These are phyloP conservation scores for Drosophila eugracilis DNA, from an alignment of 1,140 invertebrate genomes.

Conservation along the genomic window DNA sequence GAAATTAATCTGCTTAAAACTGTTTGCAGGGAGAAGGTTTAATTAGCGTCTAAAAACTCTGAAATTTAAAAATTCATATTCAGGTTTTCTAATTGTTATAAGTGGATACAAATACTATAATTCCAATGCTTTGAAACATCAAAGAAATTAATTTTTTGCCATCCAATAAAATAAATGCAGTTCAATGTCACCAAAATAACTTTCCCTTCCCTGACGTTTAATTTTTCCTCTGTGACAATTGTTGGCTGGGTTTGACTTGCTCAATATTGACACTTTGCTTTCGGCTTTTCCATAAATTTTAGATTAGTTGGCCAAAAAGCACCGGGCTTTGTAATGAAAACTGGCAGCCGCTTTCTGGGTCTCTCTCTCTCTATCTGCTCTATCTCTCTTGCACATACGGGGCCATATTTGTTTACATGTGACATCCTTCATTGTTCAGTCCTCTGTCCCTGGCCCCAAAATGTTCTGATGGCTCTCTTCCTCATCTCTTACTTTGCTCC, in stretches of 20 bases:
- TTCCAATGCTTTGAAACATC: no score
- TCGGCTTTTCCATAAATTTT: constrained; percentile 75
- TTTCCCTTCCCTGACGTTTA: constrained; percentile 24
- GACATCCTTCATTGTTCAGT: constrained; percentile 65
- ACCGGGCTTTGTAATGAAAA: constrained; percentile 22
- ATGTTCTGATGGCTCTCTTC: constrained; percentile 53
- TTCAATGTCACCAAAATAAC: constrained; percentile 19
- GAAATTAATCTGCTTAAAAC: no score
- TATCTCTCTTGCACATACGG: neutral
- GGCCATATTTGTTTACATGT: constrained; percentile 64
- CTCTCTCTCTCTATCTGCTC: neutral
- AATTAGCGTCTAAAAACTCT: no score
- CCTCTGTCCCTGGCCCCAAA: constrained; percentile 76
- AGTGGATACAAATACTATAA: no score
- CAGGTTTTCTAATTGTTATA: no score
- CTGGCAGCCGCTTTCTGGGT: constrained; percentile 15
- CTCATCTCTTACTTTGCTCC: neutral
- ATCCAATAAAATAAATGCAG: neutral
- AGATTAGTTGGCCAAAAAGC: constrained; percentile 70
- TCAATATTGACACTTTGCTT: constrained; percentile 66
- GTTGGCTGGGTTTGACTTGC: constrained; percentile 22
- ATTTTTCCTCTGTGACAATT: constrained; percentile 22
- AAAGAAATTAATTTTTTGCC: neutral
- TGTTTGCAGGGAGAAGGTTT: no score
- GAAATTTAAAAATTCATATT: no score